Conservation (phyloP, 2,113 vertebrate genomes). For the Lanius ludovicianus region DNA sequence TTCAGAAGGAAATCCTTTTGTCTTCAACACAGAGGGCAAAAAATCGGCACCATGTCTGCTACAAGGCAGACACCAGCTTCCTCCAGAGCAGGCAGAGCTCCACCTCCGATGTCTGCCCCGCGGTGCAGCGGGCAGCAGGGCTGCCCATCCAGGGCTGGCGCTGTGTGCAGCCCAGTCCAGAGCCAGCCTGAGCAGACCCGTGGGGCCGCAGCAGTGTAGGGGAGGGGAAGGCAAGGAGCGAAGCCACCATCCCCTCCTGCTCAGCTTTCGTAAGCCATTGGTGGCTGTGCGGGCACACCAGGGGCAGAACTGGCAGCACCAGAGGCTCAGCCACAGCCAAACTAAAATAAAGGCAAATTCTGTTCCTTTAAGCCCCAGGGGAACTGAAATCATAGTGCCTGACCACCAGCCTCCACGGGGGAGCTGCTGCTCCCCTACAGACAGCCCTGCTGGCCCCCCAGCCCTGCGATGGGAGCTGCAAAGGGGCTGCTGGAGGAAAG, state of each 20-base stretch:
- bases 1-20: neutral
- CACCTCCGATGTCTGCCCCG: rapidly evolving
- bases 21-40: neutral
- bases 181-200: neutral
- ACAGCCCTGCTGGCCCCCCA: neutral
- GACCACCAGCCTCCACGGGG: rapidly evolving
- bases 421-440: neutral
- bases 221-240: rapidly evolving
- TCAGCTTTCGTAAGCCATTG: neutral
- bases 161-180: neutral
- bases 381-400: neutral
- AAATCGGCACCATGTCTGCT: rapidly evolving
- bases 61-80: neutral
- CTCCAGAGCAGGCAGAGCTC: neutral
- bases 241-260: neutral
- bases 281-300: neutral
- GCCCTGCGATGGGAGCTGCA: rapidly evolving
- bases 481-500: neutral
- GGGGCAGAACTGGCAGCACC: rapidly evolving
- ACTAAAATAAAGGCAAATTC: neutral
- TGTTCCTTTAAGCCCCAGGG: neutral
- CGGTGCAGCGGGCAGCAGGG: neutral
- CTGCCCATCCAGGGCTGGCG: neutral
- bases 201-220: rapidly evolving
- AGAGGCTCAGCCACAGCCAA: neutral